These are phyloP conservation scores for Platysternon megacephalum DNA, from an alignment of 2,113 vertebrate species.

Conservation along the genomic window DNA sequence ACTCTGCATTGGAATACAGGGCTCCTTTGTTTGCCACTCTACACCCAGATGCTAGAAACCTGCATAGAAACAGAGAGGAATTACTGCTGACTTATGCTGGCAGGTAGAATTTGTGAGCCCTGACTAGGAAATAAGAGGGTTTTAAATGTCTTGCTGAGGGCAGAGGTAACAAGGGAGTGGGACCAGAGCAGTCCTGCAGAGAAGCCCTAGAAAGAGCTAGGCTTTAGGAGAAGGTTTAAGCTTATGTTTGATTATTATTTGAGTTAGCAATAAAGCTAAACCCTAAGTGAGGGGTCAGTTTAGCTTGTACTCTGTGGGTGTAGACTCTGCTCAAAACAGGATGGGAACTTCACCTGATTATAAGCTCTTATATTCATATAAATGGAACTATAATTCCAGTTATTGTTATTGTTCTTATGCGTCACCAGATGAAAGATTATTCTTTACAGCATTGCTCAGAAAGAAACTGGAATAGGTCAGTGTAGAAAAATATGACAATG, in stretches of 20 bases:
- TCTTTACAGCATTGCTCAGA: background rate
- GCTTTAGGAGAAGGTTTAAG: background rate
- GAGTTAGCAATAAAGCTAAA: background rate
- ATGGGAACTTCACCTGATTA: background rate
- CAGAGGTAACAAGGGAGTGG: background rate
- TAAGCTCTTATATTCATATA: background rate
- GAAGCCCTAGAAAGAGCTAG: background rate
- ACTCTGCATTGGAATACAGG: background rate
- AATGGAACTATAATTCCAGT: slow-evolving; percentile 2
- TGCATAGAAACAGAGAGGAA: background rate
- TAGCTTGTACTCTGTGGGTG: background rate
- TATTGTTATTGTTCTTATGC: slow-evolving; percentile 29
- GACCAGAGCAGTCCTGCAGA: background rate
- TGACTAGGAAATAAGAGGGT: background rate
- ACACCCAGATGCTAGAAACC: background rate
- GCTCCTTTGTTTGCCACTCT: background rate
- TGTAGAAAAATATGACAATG: slow-evolving; percentile 3
- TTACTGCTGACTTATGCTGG: background rate
- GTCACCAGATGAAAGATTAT: slow-evolving; percentile 7
- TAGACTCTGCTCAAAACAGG: accelerated
- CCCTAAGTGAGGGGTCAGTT: accelerated
- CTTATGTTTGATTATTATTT: background rate
- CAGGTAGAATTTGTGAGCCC: background rate
- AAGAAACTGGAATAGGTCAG: background rate
- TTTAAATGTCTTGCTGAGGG: background rate